Base-by-base conservation (phyloP, 2,797 vertebrate species). In the Typhlichthys subterraneus region DNA sequence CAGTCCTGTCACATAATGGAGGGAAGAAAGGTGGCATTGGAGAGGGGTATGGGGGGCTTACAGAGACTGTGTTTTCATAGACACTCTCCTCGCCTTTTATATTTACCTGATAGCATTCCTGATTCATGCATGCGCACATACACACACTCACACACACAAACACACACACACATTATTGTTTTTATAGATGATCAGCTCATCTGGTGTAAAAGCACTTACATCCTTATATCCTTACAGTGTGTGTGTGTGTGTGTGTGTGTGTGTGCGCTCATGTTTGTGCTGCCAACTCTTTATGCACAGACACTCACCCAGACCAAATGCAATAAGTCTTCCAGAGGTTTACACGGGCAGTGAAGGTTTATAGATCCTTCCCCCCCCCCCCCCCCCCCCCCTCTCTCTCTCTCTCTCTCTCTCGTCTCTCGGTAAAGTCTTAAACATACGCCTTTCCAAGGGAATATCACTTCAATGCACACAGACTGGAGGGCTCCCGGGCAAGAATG, bases 141-240 rank as follows among this genome's bases (percentile, higher is more conserved):
- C 57, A 15, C 33, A 14, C 57, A 15, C 33, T 17, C 57, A 4
- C 38, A 46, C 57, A 19, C 45, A 46, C 15, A n/a, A n/a, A 17
- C 56, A 45, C 56, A 45, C 56, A 45, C 56, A 15, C 56, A 15
- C 52, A 45, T 65, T 48, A 69, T 76, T 81, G 81, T 85, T 75
- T 86, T 89, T 87, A 88, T 80, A 72, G 75, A 31, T 63, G 38
- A 67, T 73, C 67, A 73, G 61, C 68, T 79, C 70, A 71, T 74
- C 76, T 83, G 72, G 77, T 5, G 69, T 87, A 86, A 88, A 87
- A 87, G 80, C 86, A 79, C 76, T 87, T 81, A 17, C 52, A 75
- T 69, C 57, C 46, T 70, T 45, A 48, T 60, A 59, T 70, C 57
- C 48, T 70, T 45, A 48, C 60, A 59, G n/a, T n/a, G n/a, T n/a